Percentiles rank a stretch among this genome's conserved stretches.
Conservation (phyloP, 2,888 invertebrate species). For the Pardosa pseudoannulata region DNA sequence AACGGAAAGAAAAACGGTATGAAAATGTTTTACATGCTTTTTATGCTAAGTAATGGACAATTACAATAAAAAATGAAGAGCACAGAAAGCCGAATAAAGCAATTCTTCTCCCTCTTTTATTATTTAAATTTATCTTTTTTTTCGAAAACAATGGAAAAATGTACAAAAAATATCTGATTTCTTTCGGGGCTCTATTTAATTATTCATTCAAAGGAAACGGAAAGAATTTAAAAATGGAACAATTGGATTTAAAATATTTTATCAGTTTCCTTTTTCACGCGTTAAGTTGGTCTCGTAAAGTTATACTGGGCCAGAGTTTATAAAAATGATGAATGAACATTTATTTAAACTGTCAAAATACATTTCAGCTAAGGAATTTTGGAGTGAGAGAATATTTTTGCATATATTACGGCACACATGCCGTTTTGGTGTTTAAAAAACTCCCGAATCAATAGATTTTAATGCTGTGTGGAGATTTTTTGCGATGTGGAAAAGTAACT, state of each 20-base stretch:
- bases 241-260: constrained; percentile 70
- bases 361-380: too few relatives aligned
- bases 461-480: too few relatives aligned
- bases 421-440: too few relatives aligned
- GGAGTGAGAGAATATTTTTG: too few relatives aligned
- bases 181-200: constrained; percentile 57
- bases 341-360: too few relatives aligned
- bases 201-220: constrained; percentile 64
- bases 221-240: constrained; percentile 34
- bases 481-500: too few relatives aligned
- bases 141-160: constrained; percentile 39
- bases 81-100: not conserved
- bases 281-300: constrained; percentile 39
- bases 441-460: too few relatives aligned
- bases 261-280: constrained; percentile 40
- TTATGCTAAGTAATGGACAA: constrained; percentile 41
- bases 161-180: constrained; percentile 5
- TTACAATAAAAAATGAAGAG: constrained; percentile 23
- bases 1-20: not conserved
- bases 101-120: not conserved
- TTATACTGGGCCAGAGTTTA: constrained; percentile 13
- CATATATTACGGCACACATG: too few relatives aligned
- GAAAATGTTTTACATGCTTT: constrained; percentile 41
- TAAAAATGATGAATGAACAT: too few relatives aligned
- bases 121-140: constrained; percentile 54